phyloP scores from a whole-genome alignment of 1,140 invertebrate species.

The Alviniconcha marisindica region DNA sequence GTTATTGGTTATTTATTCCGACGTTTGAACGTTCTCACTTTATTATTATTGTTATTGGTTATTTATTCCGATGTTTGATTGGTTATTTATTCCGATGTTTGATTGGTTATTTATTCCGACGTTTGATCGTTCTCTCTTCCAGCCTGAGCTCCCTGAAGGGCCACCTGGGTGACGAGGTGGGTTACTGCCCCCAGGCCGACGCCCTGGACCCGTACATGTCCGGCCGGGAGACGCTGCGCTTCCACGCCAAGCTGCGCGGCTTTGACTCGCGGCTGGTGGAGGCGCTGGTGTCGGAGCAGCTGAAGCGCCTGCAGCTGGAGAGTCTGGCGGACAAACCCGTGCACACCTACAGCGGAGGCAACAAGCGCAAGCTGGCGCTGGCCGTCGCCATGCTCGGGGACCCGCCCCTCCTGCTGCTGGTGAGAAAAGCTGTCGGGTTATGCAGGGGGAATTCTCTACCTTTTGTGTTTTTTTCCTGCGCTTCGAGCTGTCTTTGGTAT shows the following conservation, averaged over 20 bases:
- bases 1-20: no score
- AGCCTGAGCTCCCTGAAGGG: not conserved
- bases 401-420: constrained; percentile 75
- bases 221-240: constrained; percentile 68
- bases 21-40: no score
- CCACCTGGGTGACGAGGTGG: constrained; percentile 67
- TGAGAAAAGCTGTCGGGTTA: no score
- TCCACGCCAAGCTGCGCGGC: constrained; percentile 70
- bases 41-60: no score
- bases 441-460: no score
- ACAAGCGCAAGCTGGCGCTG: constrained; percentile 75
- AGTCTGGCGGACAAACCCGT: constrained; percentile 67
- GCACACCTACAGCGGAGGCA: constrained; percentile 76
- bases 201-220: constrained; percentile 86
- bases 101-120: no score
- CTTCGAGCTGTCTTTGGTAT: no score
- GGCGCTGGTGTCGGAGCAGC: constrained; percentile 71
- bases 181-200: constrained; percentile 91
- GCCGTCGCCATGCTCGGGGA: constrained; percentile 77
- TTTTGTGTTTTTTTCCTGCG: no score
- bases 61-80: no score
- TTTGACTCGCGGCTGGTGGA: constrained; percentile 56
- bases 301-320: constrained; percentile 68
- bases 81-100: no score
- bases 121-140: no score